Percentiles rank a stretch among this genome's conserved stretches.
phyloP scores from a whole-genome alignment of 2,113 vertebrate species.

The Carollia perspicillata region DNA sequence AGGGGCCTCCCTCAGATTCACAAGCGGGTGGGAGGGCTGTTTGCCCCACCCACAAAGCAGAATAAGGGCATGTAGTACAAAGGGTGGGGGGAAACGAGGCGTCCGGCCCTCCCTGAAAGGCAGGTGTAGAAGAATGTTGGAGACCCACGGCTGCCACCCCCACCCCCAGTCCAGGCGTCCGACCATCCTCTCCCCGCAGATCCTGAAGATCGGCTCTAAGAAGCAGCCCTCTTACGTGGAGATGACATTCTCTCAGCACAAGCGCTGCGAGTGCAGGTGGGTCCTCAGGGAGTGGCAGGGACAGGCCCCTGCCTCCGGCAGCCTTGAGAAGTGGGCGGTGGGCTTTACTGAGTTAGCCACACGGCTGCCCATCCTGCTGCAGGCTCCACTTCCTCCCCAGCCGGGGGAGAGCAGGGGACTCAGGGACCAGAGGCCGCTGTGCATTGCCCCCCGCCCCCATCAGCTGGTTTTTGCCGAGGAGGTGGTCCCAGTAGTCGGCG shows the following conservation, averaged over 20 bases:
- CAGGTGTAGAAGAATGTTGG: neutral
- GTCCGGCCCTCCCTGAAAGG: neutral
- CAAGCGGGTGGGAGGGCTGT: neutral
- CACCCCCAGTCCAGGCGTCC: neutral
- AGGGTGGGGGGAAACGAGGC: neutral
- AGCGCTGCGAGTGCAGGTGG: slow-evolving; percentile 83
- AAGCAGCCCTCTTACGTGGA: slow-evolving; percentile 75
- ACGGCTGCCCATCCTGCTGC: neutral
- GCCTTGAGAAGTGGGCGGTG: neutral
- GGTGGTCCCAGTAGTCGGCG: neutral
- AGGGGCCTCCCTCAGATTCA: neutral
- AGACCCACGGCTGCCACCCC: neutral
- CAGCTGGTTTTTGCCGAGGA: neutral
- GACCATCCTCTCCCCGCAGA: slow-evolving; percentile 72
- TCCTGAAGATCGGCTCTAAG: slow-evolving; percentile 80
- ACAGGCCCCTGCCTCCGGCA: neutral
- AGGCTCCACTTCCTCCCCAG: neutral
- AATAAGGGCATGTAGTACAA: neutral
- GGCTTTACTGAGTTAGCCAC: no score
- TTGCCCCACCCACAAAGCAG: neutral
- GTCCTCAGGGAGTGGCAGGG: neutral
- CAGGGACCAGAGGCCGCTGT: neutral
- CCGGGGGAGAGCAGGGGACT: neutral
- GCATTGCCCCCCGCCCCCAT: neutral
- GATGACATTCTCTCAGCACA: slow-evolving; percentile 80